These are phyloP conservation scores for Agapostemon virescens DNA, from an alignment of 2,888 invertebrate genomes.

Conservation along the genomic window DNA sequence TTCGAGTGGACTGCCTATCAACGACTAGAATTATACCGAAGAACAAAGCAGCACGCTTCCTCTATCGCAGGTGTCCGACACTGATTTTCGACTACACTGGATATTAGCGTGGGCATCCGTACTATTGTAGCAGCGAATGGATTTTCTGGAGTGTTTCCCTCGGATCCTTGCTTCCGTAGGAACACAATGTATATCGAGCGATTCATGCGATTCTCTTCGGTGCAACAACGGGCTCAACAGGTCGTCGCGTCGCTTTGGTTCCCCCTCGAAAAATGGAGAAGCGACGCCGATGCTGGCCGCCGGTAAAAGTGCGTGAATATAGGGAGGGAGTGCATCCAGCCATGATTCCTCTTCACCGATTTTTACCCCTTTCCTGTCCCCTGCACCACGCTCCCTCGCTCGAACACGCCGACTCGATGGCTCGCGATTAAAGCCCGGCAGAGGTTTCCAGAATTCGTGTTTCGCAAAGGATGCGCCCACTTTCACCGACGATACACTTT, in stretches of 20 bases:
- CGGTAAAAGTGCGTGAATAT: constrained; percentile 76
- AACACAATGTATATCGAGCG: constrained; percentile 7
- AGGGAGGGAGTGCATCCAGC: constrained; percentile 78
- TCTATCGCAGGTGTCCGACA: no score
- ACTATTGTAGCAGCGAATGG: neutral
- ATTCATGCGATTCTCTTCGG: constrained; percentile 45
- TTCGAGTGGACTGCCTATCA: neutral
- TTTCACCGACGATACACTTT: constrained; percentile 47
- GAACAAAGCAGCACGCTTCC: no score
- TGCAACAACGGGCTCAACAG: constrained; percentile 63
- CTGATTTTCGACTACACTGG: no score
- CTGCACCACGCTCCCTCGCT: constrained; percentile 54
- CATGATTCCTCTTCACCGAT: constrained; percentile 79
- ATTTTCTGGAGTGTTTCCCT: neutral
- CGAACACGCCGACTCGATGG: constrained; percentile 55
- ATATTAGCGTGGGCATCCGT: neutral
- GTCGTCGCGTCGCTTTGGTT: constrained; percentile 56
- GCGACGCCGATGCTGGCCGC: constrained; percentile 65
- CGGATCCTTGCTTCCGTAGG: neutral
- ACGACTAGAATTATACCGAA: neutral
- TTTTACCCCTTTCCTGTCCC: constrained; percentile 77
- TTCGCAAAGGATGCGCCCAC: constrained; percentile 50
- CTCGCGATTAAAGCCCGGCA: constrained; percentile 61
- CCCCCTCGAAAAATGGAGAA: constrained; percentile 65
- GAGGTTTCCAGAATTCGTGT: constrained; percentile 58